Percentiles rank a stretch among this genome's conserved stretches.
Evolutionary conservation across 30 jellyfish, hydroid and myxozoan species (phyloP).

Genomic region (Cassiopea xamachana): DNA sequence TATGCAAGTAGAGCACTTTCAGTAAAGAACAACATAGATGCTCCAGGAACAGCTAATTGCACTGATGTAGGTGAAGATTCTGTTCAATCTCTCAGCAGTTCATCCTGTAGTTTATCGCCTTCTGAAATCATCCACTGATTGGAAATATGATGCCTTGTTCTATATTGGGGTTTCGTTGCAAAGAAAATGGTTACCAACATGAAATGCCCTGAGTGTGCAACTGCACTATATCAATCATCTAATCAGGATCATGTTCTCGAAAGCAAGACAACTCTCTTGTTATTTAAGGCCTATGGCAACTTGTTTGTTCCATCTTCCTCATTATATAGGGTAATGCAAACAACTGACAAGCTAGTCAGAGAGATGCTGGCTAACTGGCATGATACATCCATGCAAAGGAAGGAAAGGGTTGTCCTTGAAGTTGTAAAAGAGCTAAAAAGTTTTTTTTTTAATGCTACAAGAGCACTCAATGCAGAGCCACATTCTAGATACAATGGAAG

Average conservation of each 20-base stretch:
- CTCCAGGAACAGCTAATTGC: constrained; percentile 49
- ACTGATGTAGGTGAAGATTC: not conserved
- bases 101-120: constrained; percentile 15
- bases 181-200: constrained; percentile 32
- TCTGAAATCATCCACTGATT: constrained; percentile 8
- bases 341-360: constrained; percentile 29
- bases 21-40: constrained; percentile 26
- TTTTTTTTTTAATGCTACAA: constrained; percentile 5
- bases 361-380: constrained; percentile 26
- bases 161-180: constrained; percentile 46
- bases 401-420: constrained; percentile 14
- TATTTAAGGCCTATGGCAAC: constrained; percentile 41
- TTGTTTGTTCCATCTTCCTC: constrained; percentile 50
- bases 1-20: constrained; percentile 49
- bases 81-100: too few species aligned
- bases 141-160: constrained; percentile 27
- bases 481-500: not conserved
- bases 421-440: not conserved
- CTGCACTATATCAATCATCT: constrained; percentile 23
- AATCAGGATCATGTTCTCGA: not conserved
- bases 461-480: constrained; percentile 36
- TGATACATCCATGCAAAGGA: constrained; percentile 9
- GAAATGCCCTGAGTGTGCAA: constrained; percentile 56
- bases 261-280: constrained; percentile 25
- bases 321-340: constrained; percentile 10